Percentiles rank a stretch among this genome's conserved stretches.
Conservation (phyloP, 2,113 vertebrate genomes). For the Anser cygnoides region DNA sequence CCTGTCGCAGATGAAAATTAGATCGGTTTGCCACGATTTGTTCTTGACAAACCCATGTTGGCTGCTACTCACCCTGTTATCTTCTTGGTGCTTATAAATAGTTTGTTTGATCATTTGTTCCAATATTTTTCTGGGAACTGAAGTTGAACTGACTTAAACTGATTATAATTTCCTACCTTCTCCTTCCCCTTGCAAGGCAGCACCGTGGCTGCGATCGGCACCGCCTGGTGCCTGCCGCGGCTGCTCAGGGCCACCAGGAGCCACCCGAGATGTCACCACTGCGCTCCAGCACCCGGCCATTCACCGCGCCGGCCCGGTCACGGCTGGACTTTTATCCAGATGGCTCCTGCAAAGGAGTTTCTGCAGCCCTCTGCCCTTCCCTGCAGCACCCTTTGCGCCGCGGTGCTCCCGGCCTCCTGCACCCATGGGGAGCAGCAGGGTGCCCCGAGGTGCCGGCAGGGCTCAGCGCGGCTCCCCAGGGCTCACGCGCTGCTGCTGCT, state of each 20-base stretch:
- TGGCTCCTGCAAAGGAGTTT: neutral
- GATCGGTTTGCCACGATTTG: constrained; percentile 71
- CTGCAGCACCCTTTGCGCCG: no score
- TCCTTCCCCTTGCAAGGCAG: neutral
- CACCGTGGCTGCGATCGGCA: accelerated
- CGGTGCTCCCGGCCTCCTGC: neutral
- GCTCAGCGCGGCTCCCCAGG: no score
- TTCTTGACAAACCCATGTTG: constrained; percentile 73
- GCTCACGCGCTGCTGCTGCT: neutral
- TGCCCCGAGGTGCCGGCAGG: no score
- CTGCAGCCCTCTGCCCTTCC: neutral
- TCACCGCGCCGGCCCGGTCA: accelerated
- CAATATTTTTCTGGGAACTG: constrained; percentile 70
- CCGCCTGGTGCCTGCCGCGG: accelerated
- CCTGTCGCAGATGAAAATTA: constrained; percentile 74
- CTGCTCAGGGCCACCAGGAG: neutral
- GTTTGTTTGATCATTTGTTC: constrained; percentile 75
- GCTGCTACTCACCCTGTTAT: constrained; percentile 72
- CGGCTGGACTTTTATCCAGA: neutral
- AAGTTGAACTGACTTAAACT: constrained; percentile 63
- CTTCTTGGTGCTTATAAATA: constrained; percentile 71
- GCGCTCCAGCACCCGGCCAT: accelerated
- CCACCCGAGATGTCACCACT: accelerated
- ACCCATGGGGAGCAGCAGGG: no score
- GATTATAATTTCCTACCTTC: constrained; percentile 41